phyloP scores from a whole-genome alignment of 2,888 invertebrate genomes.

The Hylaea fasciaria region DNA sequence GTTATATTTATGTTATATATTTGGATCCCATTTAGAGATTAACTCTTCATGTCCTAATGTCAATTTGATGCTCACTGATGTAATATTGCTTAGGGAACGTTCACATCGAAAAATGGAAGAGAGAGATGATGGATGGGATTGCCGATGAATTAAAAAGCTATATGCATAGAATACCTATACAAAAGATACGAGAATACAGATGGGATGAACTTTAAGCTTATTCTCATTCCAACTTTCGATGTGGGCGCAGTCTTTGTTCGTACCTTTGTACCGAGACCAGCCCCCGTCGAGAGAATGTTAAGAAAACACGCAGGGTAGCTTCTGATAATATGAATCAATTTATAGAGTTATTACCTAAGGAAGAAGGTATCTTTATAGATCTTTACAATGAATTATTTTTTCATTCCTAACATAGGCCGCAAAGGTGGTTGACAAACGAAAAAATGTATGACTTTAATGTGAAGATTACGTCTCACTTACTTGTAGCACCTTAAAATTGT shows the following conservation, averaged over 20 bases:
- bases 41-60: slow-evolving; percentile 65
- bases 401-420: background rate
- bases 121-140: background rate
- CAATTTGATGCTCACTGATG: slow-evolving; percentile 69
- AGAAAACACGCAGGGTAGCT: slow-evolving; percentile 71
- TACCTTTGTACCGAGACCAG: slow-evolving; percentile 21
- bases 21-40: slow-evolving; percentile 73
- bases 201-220: too few relatives aligned
- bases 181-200: too few relatives aligned
- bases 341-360: slow-evolving; percentile 41
- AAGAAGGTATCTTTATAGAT: slow-evolving; percentile 21
- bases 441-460: slow-evolving; percentile 3
- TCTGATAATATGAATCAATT: slow-evolving; percentile 63
- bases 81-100: slow-evolving; percentile 22
- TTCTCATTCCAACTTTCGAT: slow-evolving; percentile 12
- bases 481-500: background rate
- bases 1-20: slow-evolving; percentile 56
- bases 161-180: too few relatives aligned
- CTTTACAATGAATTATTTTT: slow-evolving; percentile 2
- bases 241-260: slow-evolving; percentile 12
- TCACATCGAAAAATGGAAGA: slow-evolving; percentile 4
- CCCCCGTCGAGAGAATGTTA: slow-evolving; percentile 56
- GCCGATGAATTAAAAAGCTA: background rate
- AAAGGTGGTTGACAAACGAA: slow-evolving; percentile 7
- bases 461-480: background rate